Percentiles rank a stretch among this genome's conserved stretches.
Evolutionary conservation across 1,140 invertebrate species (phyloP).

Genomic region (Hormaphis cornu): DNA sequence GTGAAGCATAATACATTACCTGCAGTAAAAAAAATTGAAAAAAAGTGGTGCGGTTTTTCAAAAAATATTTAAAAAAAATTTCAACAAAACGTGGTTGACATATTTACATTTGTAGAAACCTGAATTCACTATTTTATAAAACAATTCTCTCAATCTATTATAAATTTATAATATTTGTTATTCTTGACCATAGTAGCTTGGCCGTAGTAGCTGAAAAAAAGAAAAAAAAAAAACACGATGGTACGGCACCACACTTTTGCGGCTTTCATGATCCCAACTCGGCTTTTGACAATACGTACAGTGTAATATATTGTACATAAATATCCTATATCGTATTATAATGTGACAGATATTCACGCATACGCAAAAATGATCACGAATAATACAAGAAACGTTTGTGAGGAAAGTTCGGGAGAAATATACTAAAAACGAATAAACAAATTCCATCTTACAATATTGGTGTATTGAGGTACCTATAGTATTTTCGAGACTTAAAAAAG

Average conservation of each 20-base stretch:
- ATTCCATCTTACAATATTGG: too few species aligned
- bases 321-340: not conserved
- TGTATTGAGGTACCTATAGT: too few species aligned
- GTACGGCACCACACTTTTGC: not conserved
- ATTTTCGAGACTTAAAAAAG: too few species aligned
- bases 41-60: too few species aligned
- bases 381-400: too few species aligned
- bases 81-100: not conserved
- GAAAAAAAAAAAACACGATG: not conserved
- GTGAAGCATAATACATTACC: too few species aligned
- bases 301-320: not conserved
- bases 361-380: not conserved
- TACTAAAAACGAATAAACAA: too few species aligned
- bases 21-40: too few species aligned
- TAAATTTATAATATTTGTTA: not conserved
- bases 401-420: too few species aligned
- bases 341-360: not conserved
- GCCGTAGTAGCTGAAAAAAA: too few species aligned
- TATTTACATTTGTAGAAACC: not conserved
- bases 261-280: slow-evolving; percentile 20
- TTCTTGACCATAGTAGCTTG: too few species aligned
- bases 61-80: too few species aligned
- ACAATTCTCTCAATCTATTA: not conserved
- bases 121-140: not conserved
- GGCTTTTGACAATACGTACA: not conserved